Evolutionary conservation across 2,113 vertebrate genomes (phyloP).

Genomic region (Pampusana beccarii): DNA sequence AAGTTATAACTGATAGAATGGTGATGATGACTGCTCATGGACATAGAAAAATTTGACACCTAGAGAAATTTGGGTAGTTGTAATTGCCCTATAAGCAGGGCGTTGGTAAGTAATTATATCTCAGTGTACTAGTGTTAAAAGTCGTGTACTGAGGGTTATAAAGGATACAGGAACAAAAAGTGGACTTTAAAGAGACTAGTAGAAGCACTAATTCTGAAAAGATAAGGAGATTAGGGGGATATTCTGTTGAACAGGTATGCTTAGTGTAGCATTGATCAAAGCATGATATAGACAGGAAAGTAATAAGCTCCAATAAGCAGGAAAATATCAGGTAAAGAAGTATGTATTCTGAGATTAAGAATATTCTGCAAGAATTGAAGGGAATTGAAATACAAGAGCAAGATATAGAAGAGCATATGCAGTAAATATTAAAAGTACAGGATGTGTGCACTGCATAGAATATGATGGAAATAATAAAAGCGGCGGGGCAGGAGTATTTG

Average conservation of each 20-base stretch:
- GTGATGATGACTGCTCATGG: background rate
- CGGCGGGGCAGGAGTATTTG: background rate
- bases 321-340: background rate
- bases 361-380: background rate
- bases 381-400: background rate
- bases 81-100: background rate
- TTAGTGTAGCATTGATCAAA: background rate
- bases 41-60: background rate
- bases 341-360: background rate
- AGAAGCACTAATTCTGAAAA: background rate
- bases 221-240: background rate
- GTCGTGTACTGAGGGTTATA: background rate
- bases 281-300: background rate
- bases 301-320: background rate
- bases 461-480: background rate
- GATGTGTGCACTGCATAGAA: background rate
- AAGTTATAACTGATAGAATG: background rate
- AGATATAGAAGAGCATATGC: background rate
- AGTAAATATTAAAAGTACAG: background rate
- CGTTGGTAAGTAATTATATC: background rate
- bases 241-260: background rate
- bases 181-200: background rate
- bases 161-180: background rate
- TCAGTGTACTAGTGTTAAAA: background rate
- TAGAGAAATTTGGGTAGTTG: background rate